Conservation (phyloP, 2,797 vertebrate genomes). For the Gila robusta region DNA sequence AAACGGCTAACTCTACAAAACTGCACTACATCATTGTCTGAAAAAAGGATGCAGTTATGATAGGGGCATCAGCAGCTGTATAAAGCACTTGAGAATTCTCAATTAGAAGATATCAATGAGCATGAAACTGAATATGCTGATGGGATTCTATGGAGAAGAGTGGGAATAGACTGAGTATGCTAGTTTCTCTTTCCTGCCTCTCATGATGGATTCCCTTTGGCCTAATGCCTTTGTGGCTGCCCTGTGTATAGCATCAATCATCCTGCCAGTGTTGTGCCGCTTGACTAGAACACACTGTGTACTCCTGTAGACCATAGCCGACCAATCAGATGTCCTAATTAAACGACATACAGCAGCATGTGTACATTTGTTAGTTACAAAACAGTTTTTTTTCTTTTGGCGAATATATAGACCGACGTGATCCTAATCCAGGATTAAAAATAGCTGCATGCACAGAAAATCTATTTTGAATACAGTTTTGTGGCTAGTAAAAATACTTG, state of each 20-base stretch:
- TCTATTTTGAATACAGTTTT: neutral
- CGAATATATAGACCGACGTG: neutral
- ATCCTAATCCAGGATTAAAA: neutral
- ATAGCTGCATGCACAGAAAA: neutral
- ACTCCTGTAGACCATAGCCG: constrained; percentile 6
- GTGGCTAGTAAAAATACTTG: neutral
- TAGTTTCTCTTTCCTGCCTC: constrained; percentile 18
- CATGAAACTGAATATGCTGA: constrained; percentile 10
- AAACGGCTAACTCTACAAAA: constrained; percentile 27
- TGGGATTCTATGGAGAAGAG: neutral
- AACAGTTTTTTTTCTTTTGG: neutral
- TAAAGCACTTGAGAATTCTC: constrained; percentile 8
- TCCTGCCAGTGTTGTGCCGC: constrained; percentile 36
- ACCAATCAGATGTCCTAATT: constrained; percentile 26
- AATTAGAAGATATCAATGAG: constrained; percentile 17
- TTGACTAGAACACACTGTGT: constrained; percentile 26
- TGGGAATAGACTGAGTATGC: neutral
- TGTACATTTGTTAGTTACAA: neutral
- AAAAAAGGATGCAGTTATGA: neutral
- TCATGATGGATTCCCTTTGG: neutral
- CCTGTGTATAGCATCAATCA: constrained; percentile 47
- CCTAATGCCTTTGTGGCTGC: constrained; percentile 14
- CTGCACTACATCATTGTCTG: constrained; percentile 3
- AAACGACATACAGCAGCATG: neutral
- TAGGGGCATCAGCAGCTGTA: neutral